Conservation (phyloP, 2,113 vertebrate species). For the Jacana jacana region DNA sequence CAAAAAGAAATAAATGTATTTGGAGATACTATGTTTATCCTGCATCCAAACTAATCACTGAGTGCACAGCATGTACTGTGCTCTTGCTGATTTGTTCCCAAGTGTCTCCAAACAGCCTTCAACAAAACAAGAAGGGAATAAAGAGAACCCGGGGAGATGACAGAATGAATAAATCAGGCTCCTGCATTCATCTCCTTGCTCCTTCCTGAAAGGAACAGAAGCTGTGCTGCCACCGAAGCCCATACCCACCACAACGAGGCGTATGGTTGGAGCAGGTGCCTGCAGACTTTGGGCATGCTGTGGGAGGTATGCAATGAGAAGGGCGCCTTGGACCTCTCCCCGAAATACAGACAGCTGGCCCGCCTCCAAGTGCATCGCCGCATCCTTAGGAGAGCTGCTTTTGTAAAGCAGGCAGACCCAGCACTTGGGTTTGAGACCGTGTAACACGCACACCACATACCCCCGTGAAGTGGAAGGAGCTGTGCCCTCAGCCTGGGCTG, state of each 20-base stretch:
- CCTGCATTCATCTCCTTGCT: background rate
- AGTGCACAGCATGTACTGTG: background rate
- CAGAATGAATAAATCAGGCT: background rate
- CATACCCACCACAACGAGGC: background rate
- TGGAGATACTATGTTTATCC: background rate
- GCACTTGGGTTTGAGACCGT: rapidly evolving
- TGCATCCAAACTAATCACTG: background rate
- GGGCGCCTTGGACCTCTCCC: background rate
- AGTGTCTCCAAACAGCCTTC: background rate
- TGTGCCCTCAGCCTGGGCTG: background rate
- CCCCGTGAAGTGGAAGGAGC: background rate
- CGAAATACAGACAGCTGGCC: background rate
- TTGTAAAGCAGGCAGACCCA: rapidly evolving
- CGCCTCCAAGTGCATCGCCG: background rate
- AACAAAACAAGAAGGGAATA: background rate
- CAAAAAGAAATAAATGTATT: background rate
- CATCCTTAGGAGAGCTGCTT: background rate
- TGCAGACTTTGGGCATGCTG: background rate
- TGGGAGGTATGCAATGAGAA: background rate
- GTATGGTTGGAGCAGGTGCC: background rate
- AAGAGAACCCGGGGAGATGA: background rate
- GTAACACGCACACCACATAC: rapidly evolving
- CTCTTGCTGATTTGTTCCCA: background rate
- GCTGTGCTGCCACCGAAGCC: background rate
- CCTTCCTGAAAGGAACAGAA: background rate